Evolutionary conservation across 2,113 vertebrate genomes (phyloP).

Genomic region (Mustela nigripes): DNA sequence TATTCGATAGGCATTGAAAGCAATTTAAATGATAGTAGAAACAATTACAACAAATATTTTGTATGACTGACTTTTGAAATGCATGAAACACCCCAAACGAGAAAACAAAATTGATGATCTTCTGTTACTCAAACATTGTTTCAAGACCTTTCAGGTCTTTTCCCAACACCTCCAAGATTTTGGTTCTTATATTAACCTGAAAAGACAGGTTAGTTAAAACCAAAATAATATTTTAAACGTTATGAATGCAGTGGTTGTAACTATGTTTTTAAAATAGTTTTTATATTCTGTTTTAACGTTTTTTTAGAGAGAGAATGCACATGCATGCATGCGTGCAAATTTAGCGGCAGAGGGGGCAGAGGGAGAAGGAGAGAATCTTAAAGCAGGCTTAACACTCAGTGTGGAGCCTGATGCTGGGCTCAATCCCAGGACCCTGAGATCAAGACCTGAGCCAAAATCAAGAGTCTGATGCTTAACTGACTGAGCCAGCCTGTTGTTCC

Average conservation of each 20-base stretch:
- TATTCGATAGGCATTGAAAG: neutral
- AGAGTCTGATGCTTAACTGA: neutral
- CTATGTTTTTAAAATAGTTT: neutral
- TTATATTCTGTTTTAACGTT: neutral
- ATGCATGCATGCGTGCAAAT: neutral
- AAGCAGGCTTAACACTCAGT: too few species aligned
- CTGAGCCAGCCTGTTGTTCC: neutral
- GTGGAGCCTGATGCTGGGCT: neutral
- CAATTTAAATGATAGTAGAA: neutral
- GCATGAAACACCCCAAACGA: neutral
- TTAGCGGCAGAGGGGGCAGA: neutral
- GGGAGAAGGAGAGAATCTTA: neutral
- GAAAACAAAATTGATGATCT: neutral
- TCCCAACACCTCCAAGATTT: neutral
- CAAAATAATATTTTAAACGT: neutral
- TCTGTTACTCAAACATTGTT: neutral
- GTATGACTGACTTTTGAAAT: neutral
- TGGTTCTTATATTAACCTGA: neutral
- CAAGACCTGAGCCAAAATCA: neutral
- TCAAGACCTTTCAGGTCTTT: neutral
- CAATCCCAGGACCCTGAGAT: neutral
- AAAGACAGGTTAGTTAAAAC: neutral
- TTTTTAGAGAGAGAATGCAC: neutral
- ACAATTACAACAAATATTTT: neutral
- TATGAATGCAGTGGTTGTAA: neutral